Base-by-base conservation (phyloP, 1,140 invertebrate species). In the Hestina assimilis region DNA sequence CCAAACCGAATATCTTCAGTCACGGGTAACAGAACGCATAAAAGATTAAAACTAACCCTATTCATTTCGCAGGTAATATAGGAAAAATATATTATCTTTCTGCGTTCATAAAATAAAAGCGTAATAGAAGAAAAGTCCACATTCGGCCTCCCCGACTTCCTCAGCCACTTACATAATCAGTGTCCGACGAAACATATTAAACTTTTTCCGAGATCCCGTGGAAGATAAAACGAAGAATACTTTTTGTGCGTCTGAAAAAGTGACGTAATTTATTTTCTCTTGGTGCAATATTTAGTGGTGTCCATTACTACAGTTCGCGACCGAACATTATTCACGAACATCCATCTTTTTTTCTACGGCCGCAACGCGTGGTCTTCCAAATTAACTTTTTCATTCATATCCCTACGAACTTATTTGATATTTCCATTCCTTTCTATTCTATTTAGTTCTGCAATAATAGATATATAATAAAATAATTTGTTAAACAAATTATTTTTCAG, bases 261-360 rank as follows among this genome's bases (percentile, higher is more conserved):
- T 77, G 74, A 66, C 58, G 81, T 84, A 85, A 87, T 87, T 87
- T 84, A 87, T 87, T 84, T 85, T 80, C 81, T 76, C 81, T 85
- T 72, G 75, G 75, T 81, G 79, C 76, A 87, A 87, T 85, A 85
- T 87, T 85, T 87, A 85, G 79, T 84, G 81, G 76, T 85, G 82
- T 84, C 84, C 84, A 84, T 87, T 87, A 85, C 79, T 79, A 80
- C 73, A 85, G 82, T 87, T 84, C 84, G 79, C 82, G 84, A 85
- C 84, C 79, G 78, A 78, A 78, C 81, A 85, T 85, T 84, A 85
- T 84, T 87, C 81, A 87, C 71, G 52, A 61, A 69, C 76, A 82
- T 84, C 76, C 77, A 81, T 84, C 80, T 83, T 85, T 87, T 79
- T 81, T 79, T 80, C 75, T 73, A 62, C 62, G 55, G 57, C 57